Evolutionary conservation across 1,140 invertebrate species (phyloP).

Genomic region (Andrena cerasifolii): DNA sequence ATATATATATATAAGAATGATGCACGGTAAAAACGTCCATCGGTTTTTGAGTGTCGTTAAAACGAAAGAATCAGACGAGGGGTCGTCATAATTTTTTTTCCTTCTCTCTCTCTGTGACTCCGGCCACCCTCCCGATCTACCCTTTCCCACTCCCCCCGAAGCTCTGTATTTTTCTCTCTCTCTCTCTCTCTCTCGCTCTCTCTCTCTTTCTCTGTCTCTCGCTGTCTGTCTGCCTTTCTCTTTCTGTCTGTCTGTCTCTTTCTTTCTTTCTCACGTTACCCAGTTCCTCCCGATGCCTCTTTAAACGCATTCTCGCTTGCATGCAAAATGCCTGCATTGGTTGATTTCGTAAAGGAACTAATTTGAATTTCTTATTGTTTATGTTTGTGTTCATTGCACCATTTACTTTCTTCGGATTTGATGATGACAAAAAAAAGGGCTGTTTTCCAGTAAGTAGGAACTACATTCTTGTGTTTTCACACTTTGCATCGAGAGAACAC

Average conservation of each 20-base stretch:
- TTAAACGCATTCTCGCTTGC: slow-evolving; percentile 79
- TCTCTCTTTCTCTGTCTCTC: slow-evolving; percentile 30
- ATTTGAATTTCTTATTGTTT: slow-evolving; percentile 86
- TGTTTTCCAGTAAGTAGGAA: slow-evolving; percentile 92
- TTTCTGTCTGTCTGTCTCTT: not conserved
- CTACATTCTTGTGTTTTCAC: slow-evolving; percentile 71
- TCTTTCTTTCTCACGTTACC: slow-evolving; percentile 55
- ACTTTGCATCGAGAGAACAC: slow-evolving; percentile 64
- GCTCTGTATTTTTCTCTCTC: slow-evolving; percentile 59
- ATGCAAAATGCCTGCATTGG: slow-evolving; percentile 80
- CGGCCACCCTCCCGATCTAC: slow-evolving; percentile 5
- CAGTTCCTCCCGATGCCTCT: slow-evolving; percentile 62
- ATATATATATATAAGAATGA: too few species aligned
- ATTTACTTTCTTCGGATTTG: slow-evolving; percentile 88
- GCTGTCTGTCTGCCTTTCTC: slow-evolving; percentile 1
- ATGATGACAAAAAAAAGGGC: slow-evolving; percentile 86
- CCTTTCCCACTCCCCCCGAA: not conserved
- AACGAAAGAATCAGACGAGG: slow-evolving; percentile 71
- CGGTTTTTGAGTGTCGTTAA: slow-evolving; percentile 85
- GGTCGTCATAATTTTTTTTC: slow-evolving; percentile 76
- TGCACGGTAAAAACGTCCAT: slow-evolving; percentile 80
- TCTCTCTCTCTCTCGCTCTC: slow-evolving; percentile 5
- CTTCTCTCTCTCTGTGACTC: slow-evolving; percentile 59
- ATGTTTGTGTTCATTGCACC: slow-evolving; percentile 90
- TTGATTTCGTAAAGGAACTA: slow-evolving; percentile 81